Evolutionary conservation across 2,888 invertebrate species (phyloP).

Genomic region (Epistrophella euchroma): DNA sequence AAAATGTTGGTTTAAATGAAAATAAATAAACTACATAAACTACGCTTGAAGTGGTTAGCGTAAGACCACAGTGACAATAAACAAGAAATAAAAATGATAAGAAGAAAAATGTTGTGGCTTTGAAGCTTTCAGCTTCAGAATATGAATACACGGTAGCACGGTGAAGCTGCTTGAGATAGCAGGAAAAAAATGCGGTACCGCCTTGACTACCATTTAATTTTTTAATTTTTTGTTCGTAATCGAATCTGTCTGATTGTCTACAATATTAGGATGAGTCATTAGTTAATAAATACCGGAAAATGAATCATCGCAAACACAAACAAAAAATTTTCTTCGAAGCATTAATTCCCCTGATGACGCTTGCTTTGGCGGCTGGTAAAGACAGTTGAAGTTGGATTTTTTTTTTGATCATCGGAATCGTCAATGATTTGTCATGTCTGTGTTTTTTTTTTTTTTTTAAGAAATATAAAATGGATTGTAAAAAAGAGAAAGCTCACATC

Average conservation of each 20-base stretch:
- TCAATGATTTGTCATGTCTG: conserved; percentile 10
- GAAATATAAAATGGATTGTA: neutral
- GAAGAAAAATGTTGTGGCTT: neutral
- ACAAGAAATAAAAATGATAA: neutral
- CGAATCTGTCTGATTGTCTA: conserved; percentile 24
- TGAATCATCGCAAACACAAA: conserved; percentile 43
- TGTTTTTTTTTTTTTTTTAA: neutral
- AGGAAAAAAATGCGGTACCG: neutral
- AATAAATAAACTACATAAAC: conserved; percentile 38
- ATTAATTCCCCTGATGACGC: conserved; percentile 43
- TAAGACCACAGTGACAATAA: neutral
- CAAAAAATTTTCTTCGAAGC: conserved; percentile 44
- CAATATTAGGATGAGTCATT: conserved; percentile 41
- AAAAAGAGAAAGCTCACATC: neutral
- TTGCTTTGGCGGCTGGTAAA: neutral
- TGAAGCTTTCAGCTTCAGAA: neutral
- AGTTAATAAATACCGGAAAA: conserved; percentile 42
- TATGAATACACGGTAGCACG: no score
- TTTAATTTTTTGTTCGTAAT: neutral
- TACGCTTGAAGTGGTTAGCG: neutral
- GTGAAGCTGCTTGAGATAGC: neutral
- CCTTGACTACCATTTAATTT: neutral
- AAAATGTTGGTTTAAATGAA: conserved; percentile 35
- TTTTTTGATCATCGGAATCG: conserved; percentile 7
- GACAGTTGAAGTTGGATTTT: neutral